Evolutionary conservation across 2,888 invertebrate genomes (phyloP), one percentile per base, ranked within the genome.

Genomic region (Cybosia mesomella): DNA sequence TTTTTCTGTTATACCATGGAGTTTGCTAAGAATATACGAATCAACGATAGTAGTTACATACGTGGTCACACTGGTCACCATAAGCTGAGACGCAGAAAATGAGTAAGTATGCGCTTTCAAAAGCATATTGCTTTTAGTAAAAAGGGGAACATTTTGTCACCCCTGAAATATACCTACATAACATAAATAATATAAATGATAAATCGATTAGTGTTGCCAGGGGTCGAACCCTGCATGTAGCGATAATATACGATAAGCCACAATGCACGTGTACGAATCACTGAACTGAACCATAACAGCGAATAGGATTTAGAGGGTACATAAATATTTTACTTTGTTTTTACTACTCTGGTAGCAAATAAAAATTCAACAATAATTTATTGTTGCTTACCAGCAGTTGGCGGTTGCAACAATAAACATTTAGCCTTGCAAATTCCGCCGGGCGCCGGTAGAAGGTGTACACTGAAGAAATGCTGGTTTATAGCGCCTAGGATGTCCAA

Each of bases 181-280:
- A 62, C 71, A 80, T 77, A 73, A 82, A 82, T 80, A 78, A 82
- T 80, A 54, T 73, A 75, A 80, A 79, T 78, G 75, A 64, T 43
- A 61, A 79, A 82, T 85, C 83, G 83, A 85, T 84, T 81, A 80
- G 74, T 66, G 55, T 64, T 74, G 81, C 74, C 73, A 77, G 59
- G 80, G 79, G 75, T 76, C 67, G 73, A 39, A 13, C 32, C 72
- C 80, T 82, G 76, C 58, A 79, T 78, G 82, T 81, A 75, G 73
- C 21, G 76, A 80, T 79, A 70, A 77, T 72, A 62, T 64, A 62
- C 58, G 80, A 80, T 80, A 80, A 66, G 72, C 68, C 74, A 84
- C 82, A 84, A 79, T 77, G 71, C 72, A 65, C 32, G 71, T 62
- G 70, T 64, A 61, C 75, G 64, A 74, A 62, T 75, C 79, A 79